phyloP scores from a whole-genome alignment of 2,113 vertebrate species.

The Chlamydotis undulata region DNA sequence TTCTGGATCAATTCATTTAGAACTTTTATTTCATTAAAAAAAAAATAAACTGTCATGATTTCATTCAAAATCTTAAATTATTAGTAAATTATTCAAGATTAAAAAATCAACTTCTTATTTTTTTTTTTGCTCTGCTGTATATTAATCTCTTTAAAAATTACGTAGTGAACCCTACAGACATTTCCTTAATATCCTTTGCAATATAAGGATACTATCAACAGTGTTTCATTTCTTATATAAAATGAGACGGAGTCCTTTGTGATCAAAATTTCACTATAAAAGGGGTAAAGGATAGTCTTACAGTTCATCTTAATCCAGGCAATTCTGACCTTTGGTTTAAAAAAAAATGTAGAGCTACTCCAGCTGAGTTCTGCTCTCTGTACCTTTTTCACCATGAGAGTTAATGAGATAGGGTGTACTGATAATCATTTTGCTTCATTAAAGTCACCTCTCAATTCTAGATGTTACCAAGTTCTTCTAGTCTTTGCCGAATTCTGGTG shows the following conservation, averaged over 20 bases:
- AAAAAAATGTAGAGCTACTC: not conserved
- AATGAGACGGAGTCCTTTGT: not conserved
- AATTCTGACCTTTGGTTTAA: not conserved
- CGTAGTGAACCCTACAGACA: not conserved
- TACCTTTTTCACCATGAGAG: not conserved
- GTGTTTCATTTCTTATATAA: not conserved
- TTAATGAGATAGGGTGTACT: not conserved
- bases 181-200: not conserved
- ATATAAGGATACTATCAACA: not conserved
- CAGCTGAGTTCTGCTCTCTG: not conserved
- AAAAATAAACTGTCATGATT: not conserved
- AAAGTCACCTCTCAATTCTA: not conserved
- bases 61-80: not conserved
- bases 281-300: not conserved
- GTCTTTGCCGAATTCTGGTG: not conserved
- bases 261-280: not conserved
- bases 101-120: not conserved
- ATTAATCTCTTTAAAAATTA: not conserved
- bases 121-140: not conserved
- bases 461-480: not conserved
- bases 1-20: not conserved
- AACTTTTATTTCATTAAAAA: not conserved
- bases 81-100: not conserved
- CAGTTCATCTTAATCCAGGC: not conserved
- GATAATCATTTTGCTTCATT: not conserved